A percentile compares a stretch with the other conserved stretches of the same genome.
Conservation (phyloP, 2,888 invertebrate species). For the Microplitis manilae region DNA sequence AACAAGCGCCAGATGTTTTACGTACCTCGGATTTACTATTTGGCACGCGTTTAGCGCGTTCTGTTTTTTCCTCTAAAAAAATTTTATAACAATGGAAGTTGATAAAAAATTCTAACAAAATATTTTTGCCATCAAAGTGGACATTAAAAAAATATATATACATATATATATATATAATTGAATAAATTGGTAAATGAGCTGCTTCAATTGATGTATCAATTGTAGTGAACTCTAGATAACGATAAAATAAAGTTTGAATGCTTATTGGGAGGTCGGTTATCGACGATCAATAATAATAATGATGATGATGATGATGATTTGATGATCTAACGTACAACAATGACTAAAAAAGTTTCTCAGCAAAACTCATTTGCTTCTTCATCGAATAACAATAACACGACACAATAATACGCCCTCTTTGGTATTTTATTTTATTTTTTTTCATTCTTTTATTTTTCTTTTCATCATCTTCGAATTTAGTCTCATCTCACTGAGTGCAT, state of each 20-base stretch:
- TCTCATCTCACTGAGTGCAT: conserved; percentile 32
- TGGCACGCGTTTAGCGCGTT: conserved; percentile 43
- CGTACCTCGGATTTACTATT: conserved; percentile 25
- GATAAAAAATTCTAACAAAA: conserved; percentile 6
- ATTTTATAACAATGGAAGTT: conserved; percentile 8
- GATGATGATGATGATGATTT: conserved; percentile 10
- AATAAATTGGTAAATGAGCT: background rate
- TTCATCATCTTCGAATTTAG: conserved; percentile 27
- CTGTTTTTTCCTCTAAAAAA: conserved; percentile 9
- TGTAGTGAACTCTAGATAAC: background rate
- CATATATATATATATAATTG: background rate
- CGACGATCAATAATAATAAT: conserved; percentile 5
- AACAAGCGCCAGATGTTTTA: conserved; percentile 41
- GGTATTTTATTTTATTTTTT: conserved; percentile 12
- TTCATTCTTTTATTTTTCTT: conserved; percentile 29
- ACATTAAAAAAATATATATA: background rate
- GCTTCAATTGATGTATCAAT: background rate
- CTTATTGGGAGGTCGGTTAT: conserved; percentile 16
- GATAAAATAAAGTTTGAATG: conserved; percentile 5
- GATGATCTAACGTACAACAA: conserved; percentile 27
- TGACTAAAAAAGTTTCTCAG: conserved; percentile 43
- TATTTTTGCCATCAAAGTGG: background rate
- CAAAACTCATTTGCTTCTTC: conserved; percentile 64
- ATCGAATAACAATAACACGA: conserved; percentile 61
- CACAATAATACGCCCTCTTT: conserved; percentile 59